Evolutionary conservation across 1,140 invertebrate genomes (phyloP).

Genomic region (Lutraria rhynchaena): DNA sequence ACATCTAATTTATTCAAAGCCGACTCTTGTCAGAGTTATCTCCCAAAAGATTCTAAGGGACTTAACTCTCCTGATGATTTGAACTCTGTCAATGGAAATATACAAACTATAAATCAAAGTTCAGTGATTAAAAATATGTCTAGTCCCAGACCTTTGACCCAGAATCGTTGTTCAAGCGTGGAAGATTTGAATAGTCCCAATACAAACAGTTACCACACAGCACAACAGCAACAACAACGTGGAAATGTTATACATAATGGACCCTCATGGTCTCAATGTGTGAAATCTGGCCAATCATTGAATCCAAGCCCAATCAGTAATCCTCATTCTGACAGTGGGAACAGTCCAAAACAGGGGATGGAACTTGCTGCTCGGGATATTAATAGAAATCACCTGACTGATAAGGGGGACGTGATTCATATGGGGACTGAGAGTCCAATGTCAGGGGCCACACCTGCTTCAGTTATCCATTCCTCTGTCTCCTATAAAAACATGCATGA

Average conservation of each 20-base stretch:
- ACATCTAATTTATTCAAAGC: slow-evolving; percentile 59
- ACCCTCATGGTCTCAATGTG: slow-evolving; percentile 65
- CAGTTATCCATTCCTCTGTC: slow-evolving; percentile 75
- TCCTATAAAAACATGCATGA: slow-evolving; percentile 58
- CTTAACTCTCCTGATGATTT: slow-evolving; percentile 40
- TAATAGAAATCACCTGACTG: slow-evolving; percentile 43
- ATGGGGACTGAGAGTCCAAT: slow-evolving; percentile 67
- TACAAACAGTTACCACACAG: slow-evolving; percentile 57
- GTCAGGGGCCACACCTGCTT: slow-evolving; percentile 70
- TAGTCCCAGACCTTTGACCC: slow-evolving; percentile 59
- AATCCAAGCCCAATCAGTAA: slow-evolving; percentile 66
- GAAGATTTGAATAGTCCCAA: slow-evolving; percentile 56
- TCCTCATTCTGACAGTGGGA: slow-evolving; percentile 62
- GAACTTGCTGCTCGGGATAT: slow-evolving; percentile 39
- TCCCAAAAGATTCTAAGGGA: slow-evolving; percentile 46
- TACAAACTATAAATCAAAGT: slow-evolving; percentile 60
- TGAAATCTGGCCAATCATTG: slow-evolving; percentile 61
- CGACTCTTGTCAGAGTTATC: slow-evolving; percentile 45
- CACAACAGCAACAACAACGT: slow-evolving; percentile 62
- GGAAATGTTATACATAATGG: slow-evolving; percentile 66
- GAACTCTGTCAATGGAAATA: slow-evolving; percentile 27
- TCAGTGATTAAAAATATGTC: slow-evolving; percentile 77
- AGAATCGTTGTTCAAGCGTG: slow-evolving; percentile 61
- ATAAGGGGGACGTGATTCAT: slow-evolving; percentile 44
- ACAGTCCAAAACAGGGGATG: slow-evolving; percentile 63